These are phyloP conservation scores for Camponotus pennsylvanicus DNA, from an alignment of 1,140 invertebrate species.

Conservation along the genomic window DNA sequence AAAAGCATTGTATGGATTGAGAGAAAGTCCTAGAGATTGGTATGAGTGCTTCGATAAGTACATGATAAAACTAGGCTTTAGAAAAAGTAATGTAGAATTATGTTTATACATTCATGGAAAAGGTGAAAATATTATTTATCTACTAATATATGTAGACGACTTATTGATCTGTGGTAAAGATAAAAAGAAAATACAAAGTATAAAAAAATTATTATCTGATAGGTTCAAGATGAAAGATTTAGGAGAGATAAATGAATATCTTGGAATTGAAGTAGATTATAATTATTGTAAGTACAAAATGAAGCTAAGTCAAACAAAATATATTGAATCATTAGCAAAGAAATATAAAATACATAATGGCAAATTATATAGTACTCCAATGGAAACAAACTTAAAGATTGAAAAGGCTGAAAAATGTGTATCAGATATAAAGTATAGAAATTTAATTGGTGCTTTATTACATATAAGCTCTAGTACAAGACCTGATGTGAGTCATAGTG, in stretches of 20 bases:
- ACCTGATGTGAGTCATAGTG: too few species aligned
- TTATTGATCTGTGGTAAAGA: conserved; percentile 29
- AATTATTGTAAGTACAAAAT: neutral
- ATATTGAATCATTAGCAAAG: conserved; percentile 32
- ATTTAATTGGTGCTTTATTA: too few species aligned
- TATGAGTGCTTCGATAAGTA: conserved; percentile 25
- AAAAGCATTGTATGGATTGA: conserved; percentile 37
- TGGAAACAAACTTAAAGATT: conserved; percentile 30
- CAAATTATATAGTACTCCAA: conserved; percentile 46
- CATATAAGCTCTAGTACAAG: too few species aligned
- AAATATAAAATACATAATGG: conserved; percentile 40
- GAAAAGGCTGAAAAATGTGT: too few species aligned
- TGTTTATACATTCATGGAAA: conserved; percentile 7
- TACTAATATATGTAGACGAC: conserved; percentile 37
- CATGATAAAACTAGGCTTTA: neutral
- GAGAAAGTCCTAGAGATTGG: conserved; percentile 39
- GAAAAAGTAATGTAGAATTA: conserved; percentile 8
- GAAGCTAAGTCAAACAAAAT: conserved; percentile 30
- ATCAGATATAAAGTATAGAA: too few species aligned
- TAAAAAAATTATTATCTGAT: neutral
- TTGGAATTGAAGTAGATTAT: conserved; percentile 34
- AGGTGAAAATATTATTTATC: neutral
- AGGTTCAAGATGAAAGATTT: conserved; percentile 46
- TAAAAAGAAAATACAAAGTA: neutral
- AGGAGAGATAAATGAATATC: conserved; percentile 23